A percentile compares a stretch with the other conserved stretches of the same genome.
These are phyloP conservation scores for Vanacampus margaritifer DNA, from an alignment of 2,113 vertebrate species.

Conservation along the genomic window DNA sequence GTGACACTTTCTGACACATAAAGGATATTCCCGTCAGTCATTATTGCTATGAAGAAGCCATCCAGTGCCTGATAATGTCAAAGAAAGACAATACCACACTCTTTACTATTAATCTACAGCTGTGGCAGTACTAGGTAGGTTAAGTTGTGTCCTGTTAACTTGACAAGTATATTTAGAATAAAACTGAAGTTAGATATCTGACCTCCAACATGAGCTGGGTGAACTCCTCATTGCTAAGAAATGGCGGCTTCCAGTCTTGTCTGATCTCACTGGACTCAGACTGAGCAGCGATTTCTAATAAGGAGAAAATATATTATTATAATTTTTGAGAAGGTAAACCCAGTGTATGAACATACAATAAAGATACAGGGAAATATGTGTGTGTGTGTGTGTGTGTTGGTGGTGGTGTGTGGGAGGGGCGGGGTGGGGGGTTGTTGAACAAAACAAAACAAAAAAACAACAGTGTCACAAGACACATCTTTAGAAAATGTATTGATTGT, in stretches of 20 bases:
- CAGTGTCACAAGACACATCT: not conserved
- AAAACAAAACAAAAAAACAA: not conserved
- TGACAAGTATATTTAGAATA: not conserved
- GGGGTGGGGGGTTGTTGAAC: no score
- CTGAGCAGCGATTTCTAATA: constrained; percentile 92
- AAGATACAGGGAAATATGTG: not conserved
- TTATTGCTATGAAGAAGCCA: constrained; percentile 99
- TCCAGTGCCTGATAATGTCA: constrained; percentile 84
- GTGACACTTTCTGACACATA: constrained; percentile 98
- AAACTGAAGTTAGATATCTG: constrained; percentile 38
- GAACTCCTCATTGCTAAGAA: constrained; percentile 99
- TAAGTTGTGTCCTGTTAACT: not conserved
- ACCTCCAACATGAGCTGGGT: constrained; percentile 99
- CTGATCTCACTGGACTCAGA: constrained; percentile 97
- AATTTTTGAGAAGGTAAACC: not conserved
- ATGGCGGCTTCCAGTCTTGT: constrained; percentile 98
- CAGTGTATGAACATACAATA: not conserved
- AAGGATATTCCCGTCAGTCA: constrained; percentile 98
- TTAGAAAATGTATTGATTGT: constrained; percentile 6
- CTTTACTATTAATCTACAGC: not conserved
- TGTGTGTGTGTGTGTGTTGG: no score
- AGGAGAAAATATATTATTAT: not conserved
- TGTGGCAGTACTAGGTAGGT: not conserved
- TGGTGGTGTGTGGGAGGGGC: no score
- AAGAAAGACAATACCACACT: not conserved